Evolutionary conservation across 2,797 vertebrate genomes (phyloP).

Genomic region (Craterocephalus amniculus): DNA sequence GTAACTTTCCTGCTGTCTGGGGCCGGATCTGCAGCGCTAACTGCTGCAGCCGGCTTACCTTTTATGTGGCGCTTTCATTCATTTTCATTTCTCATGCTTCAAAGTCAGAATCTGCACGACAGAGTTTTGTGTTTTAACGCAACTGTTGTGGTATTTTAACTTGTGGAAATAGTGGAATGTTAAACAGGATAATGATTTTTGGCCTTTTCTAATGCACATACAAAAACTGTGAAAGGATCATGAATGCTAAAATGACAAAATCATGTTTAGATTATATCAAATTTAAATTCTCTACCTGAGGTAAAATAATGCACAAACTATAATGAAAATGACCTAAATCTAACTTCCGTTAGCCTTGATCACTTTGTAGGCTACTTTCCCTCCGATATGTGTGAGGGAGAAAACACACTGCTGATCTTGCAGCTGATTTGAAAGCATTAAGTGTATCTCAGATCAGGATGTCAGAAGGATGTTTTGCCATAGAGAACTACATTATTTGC

Average conservation of each 20-base stretch:
- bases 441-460: constrained; percentile 7
- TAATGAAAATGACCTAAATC: constrained; percentile 10
- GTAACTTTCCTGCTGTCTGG: constrained; percentile 76
- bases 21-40: constrained; percentile 47
- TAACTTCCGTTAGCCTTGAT: background rate
- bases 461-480: background rate
- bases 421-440: constrained; percentile 1
- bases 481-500: background rate
- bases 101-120: constrained; percentile 24
- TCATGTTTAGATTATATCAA: background rate
- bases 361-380: constrained; percentile 7
- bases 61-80: constrained; percentile 54
- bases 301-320: background rate
- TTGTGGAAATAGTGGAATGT: background rate
- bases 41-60: constrained; percentile 56
- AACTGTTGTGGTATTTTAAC: background rate
- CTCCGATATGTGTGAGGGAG: background rate
- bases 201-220: background rate
- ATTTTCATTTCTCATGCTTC: constrained; percentile 36
- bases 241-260: background rate
- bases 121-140: constrained; percentile 40
- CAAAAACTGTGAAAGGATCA: background rate
- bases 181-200: background rate
- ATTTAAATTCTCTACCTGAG: background rate
- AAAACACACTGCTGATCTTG: constrained; percentile 4